Evolutionary conservation across 1,140 invertebrate species (phyloP).

Genomic region (Lepidurus arcticus): DNA sequence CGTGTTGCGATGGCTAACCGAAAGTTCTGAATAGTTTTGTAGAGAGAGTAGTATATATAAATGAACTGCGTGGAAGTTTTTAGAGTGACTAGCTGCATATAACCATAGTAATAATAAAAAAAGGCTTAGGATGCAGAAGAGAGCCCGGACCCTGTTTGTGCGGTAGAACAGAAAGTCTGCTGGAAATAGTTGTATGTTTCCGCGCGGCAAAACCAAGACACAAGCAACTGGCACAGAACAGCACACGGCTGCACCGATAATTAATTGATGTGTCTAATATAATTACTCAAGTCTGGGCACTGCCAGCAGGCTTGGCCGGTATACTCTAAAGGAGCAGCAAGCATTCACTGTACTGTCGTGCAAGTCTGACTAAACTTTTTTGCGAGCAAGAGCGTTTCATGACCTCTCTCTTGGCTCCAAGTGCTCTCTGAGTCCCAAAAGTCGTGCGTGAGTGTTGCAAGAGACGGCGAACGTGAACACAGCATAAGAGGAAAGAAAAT

Average conservation of each 20-base stretch:
- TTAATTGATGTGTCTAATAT: conserved; percentile 20
- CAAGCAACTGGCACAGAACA: conserved; percentile 21
- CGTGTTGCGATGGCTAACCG: background rate
- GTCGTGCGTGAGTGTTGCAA: conserved; percentile 18
- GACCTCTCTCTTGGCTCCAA: conserved; percentile 17
- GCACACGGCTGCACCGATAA: conserved; percentile 20
- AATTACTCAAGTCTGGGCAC: conserved; percentile 14
- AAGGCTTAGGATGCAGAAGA: background rate
- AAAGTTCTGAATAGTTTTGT: background rate
- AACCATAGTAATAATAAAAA: background rate
- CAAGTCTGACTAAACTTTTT: conserved; percentile 1
- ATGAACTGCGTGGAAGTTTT: background rate
- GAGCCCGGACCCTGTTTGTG: background rate
- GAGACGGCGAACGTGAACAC: conserved; percentile 1
- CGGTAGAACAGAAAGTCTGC: background rate
- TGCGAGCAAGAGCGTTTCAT: background rate
- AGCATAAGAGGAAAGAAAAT: background rate
- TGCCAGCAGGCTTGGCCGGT: conserved; percentile 20
- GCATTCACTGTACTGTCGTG: conserved; percentile 18
- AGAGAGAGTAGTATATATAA: background rate
- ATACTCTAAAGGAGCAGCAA: background rate
- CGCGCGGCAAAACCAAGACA: conserved; percentile 8
- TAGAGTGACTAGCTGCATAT: background rate
- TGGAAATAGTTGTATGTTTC: conserved; percentile 15
- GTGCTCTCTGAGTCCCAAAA: conserved; percentile 15